These are phyloP conservation scores for Philaenus spumarius DNA, from an alignment of 1,140 invertebrate species.

Conservation along the genomic window DNA sequence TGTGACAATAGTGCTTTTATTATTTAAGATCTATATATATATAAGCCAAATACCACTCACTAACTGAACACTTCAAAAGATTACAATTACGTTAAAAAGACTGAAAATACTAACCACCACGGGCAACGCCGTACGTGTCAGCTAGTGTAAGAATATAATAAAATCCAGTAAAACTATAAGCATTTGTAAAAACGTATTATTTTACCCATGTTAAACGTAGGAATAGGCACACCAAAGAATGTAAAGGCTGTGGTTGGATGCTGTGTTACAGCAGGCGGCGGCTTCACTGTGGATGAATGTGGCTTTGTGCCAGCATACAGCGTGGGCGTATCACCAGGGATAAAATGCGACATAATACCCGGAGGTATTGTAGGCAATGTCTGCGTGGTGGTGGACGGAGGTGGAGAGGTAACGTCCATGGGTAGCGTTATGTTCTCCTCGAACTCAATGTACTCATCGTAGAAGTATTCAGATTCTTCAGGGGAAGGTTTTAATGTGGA, in stretches of 20 bases:
- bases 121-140: too few relatives aligned
- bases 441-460: constrained; percentile 73
- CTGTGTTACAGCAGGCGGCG: constrained; percentile 30
- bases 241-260: constrained; percentile 55
- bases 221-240: constrained; percentile 76
- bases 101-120: too few relatives aligned
- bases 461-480: constrained; percentile 69
- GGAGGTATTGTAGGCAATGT: constrained; percentile 24
- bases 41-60: too few relatives aligned
- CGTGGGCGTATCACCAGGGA: constrained; percentile 54
- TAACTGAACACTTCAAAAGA: too few relatives aligned
- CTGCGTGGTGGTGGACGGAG: background rate
- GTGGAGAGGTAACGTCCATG: constrained; percentile 18
- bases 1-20: too few relatives aligned
- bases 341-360: constrained; percentile 38
- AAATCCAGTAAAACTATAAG: too few relatives aligned
- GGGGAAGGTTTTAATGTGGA: constrained; percentile 43
- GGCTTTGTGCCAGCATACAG: constrained; percentile 45
- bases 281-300: constrained; percentile 4
- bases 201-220: constrained; percentile 44
- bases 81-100: too few relatives aligned
- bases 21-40: too few relatives aligned
- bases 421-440: constrained; percentile 47
- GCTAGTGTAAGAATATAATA: too few relatives aligned
- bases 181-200: too few relatives aligned